Evolutionary conservation across 2,113 vertebrate genomes (phyloP).

Genomic region (Cynopterus brachyotis): DNA sequence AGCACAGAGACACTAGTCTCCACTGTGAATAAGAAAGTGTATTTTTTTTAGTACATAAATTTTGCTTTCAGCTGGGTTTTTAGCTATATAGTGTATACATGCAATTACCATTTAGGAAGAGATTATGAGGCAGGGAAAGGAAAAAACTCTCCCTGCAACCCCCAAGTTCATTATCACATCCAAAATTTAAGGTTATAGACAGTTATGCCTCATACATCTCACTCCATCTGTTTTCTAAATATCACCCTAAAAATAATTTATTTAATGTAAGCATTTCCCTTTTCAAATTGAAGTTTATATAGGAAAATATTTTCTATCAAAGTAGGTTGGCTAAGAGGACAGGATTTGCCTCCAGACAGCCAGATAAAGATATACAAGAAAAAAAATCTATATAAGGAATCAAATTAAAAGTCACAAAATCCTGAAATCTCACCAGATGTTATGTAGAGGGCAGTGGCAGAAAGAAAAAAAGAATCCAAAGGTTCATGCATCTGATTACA

Average conservation of each 20-base stretch:
- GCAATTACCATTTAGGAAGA: background rate
- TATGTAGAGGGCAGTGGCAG: background rate
- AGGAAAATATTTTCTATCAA: background rate
- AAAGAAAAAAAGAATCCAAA: background rate
- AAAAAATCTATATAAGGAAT: background rate
- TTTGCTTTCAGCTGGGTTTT: background rate
- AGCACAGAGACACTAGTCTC: background rate
- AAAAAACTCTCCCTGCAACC: background rate
- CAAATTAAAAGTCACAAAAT: slow-evolving; percentile 13
- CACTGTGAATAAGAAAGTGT: background rate
- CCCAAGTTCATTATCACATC: background rate
- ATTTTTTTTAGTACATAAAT: background rate
- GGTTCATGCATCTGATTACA: background rate
- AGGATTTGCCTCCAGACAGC: background rate
- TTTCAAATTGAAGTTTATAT: background rate
- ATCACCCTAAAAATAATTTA: background rate
- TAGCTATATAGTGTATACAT: background rate
- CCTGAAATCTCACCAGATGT: background rate
- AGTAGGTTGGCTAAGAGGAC: background rate
- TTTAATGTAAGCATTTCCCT: background rate
- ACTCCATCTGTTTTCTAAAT: background rate
- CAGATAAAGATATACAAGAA: slow-evolving; percentile 10
- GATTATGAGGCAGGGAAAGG: background rate
- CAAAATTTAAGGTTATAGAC: slow-evolving; percentile 3
- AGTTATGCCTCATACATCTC: background rate